A percentile compares a stretch with the other conserved stretches of the same genome.
phyloP scores from a whole-genome alignment of 2,888 invertebrate species.

The Scelioninae gen. 1 region DNA sequence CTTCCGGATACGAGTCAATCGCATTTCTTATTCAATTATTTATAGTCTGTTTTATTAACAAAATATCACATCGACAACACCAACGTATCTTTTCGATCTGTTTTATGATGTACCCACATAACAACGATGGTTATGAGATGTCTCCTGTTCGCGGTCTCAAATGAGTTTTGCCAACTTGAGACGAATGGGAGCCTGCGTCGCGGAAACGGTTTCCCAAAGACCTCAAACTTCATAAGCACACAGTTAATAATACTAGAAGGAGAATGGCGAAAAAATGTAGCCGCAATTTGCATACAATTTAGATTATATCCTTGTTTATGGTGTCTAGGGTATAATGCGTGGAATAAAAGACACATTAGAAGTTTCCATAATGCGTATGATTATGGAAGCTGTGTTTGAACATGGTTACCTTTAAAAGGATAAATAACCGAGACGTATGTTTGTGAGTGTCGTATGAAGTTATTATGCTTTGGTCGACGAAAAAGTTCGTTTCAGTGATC shows the following conservation, averaged over 20 bases:
- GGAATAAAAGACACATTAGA: conserved; percentile 62
- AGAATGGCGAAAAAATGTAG: conserved; percentile 41
- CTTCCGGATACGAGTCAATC: neutral
- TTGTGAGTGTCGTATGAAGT: conserved; percentile 42
- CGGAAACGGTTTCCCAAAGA: conserved; percentile 63
- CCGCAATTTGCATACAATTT: conserved; percentile 65
- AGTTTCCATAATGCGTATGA: conserved; percentile 60
- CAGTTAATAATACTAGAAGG: conserved; percentile 43
- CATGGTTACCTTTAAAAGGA: conserved; percentile 40
- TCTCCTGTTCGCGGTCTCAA: conserved; percentile 57
- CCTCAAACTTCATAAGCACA: conserved; percentile 40
- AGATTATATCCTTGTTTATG: conserved; percentile 60
- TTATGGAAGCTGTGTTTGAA: conserved; percentile 50
- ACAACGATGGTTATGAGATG: conserved; percentile 60
- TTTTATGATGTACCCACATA: conserved; percentile 50
- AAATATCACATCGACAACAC: conserved; percentile 14
- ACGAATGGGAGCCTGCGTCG: conserved; percentile 40
- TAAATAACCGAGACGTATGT: conserved; percentile 38
- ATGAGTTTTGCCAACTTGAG: conserved; percentile 53
- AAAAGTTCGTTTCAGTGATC: conserved; percentile 31
- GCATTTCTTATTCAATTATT: conserved; percentile 2
- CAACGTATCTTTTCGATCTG: conserved; percentile 9
- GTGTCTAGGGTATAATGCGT: conserved; percentile 33
- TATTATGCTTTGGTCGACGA: conserved; percentile 21
- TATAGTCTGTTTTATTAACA: conserved; percentile 14